Evolutionary conservation across 37 sponge, comb jelly and placozoan genomes (phyloP), one percentile per base, ranked within the genome.

Genomic region (Petrosia ficiformis): DNA sequence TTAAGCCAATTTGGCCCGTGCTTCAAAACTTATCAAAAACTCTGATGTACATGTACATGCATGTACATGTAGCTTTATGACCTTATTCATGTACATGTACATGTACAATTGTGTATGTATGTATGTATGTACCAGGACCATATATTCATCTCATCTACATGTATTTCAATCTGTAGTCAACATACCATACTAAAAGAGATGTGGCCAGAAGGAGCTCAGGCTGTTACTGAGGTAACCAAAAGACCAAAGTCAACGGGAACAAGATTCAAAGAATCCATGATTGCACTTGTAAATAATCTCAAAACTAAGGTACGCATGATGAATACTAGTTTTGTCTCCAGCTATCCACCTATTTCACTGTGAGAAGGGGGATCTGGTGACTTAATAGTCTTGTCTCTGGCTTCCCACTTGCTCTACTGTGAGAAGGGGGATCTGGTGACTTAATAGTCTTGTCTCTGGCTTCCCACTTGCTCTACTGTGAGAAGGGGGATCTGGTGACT

Each of bases 131-230:
- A 14, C 14, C 14, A 48, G 54, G 8, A 48, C 14, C 14, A 19
- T 48, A 19, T 8, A 19, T 48, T 48, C 54, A 48, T 48, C 14
- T 48, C 34, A 10, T 40, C 8, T 36, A 33, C 39, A 32, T 14
- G 28, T 6, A 10, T 41, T 43, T 25, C 28, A 42, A 14, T 60
- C 37, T 39, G 10, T 37, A 85, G 89, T 61, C 63, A 84, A 2
- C 65, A 76, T 25, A 25, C 61, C 0, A 26, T 89, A n/a, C 74
- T 92, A 40, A 74, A 87, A 61, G 93, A 83, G 42, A 86, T 86
- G 79, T 92, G 88, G 88, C 88, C 93, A 0, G 93, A 92, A 70
- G 89, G 89, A 1, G 79, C 89, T 24, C 71, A 80, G 69, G 79
- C 84, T n/a, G 72, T 83, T 29, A 81, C 74, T 4, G 85, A 87